phyloP scores from a whole-genome alignment of 2,113 vertebrate genomes.

The Anguilla japonica region DNA sequence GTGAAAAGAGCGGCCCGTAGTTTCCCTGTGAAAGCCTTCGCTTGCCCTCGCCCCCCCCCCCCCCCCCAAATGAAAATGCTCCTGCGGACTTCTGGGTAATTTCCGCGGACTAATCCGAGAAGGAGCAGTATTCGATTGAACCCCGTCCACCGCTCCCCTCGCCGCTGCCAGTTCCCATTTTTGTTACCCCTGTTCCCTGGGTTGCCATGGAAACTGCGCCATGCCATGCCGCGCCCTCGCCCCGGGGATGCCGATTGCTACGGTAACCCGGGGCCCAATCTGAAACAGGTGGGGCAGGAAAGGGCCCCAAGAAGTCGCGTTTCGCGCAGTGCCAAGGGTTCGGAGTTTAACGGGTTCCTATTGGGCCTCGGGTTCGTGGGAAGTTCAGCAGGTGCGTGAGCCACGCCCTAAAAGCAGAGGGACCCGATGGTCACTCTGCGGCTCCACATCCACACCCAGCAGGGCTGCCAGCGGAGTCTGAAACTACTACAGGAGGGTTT shows the following conservation, averaged over 20 bases:
- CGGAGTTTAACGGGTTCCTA: not conserved
- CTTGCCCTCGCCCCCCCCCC: too few relatives aligned
- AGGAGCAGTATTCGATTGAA: not conserved
- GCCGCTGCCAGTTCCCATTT: not conserved
- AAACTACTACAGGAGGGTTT: not conserved
- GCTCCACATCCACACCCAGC: not conserved
- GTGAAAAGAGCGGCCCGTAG: not conserved
- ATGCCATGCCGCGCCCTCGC: not conserved
- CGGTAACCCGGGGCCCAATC: not conserved
- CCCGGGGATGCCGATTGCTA: not conserved
- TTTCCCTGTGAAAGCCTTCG: not conserved
- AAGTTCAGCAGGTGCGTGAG: too few relatives aligned
- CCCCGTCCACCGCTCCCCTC: not conserved
- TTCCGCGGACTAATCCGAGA: not conserved
- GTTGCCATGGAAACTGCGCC: not conserved
- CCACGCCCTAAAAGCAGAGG: not conserved
- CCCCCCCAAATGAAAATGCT: not conserved
- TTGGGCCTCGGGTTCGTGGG: not conserved
- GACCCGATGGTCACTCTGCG: not conserved
- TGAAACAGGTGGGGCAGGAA: conserved; percentile 19
- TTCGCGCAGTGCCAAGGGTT: conserved; percentile 14
- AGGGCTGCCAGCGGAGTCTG: not conserved
- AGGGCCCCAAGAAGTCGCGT: not conserved
- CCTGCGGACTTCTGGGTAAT: not conserved
- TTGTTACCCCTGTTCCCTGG: not conserved